Conservation (phyloP, 2,113 vertebrate genomes). For the Solenodon paradoxus region DNA sequence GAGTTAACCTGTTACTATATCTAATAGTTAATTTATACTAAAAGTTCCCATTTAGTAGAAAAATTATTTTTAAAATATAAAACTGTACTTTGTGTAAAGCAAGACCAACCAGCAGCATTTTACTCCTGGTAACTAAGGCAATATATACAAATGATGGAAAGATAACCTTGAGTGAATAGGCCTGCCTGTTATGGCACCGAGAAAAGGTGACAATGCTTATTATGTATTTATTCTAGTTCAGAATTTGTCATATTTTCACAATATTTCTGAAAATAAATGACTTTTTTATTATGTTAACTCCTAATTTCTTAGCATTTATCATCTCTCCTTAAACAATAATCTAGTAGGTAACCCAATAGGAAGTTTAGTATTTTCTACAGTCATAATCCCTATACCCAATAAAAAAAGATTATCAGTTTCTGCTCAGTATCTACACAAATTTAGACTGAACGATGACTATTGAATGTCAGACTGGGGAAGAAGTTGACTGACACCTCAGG, state of each 20-base stretch:
- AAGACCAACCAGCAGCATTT: not conserved
- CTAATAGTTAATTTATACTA: not conserved
- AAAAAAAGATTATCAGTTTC: not conserved
- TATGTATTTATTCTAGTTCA: not conserved
- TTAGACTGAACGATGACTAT: not conserved
- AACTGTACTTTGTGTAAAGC: not conserved
- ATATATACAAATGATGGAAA: not conserved
- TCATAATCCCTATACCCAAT: not conserved
- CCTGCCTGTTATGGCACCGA: not conserved
- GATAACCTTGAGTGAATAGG: not conserved
- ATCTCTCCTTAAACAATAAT: not conserved
- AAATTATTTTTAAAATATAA: not conserved
- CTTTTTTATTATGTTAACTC: not conserved
- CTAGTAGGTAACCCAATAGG: not conserved
- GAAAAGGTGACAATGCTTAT: not conserved
- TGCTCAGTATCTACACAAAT: not conserved
- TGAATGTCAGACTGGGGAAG: not conserved
- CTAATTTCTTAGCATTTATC: not conserved
- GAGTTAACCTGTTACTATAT: not conserved
- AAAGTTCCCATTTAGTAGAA: not conserved
- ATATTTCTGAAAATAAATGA: not conserved
- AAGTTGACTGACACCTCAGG: too few relatives aligned
- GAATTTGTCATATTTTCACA: not conserved
- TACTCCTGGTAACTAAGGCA: not conserved
- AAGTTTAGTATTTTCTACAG: not conserved